phyloP scores from a whole-genome alignment of 64 coral and sea anemone species.

The Astreopora myriophthalma region DNA sequence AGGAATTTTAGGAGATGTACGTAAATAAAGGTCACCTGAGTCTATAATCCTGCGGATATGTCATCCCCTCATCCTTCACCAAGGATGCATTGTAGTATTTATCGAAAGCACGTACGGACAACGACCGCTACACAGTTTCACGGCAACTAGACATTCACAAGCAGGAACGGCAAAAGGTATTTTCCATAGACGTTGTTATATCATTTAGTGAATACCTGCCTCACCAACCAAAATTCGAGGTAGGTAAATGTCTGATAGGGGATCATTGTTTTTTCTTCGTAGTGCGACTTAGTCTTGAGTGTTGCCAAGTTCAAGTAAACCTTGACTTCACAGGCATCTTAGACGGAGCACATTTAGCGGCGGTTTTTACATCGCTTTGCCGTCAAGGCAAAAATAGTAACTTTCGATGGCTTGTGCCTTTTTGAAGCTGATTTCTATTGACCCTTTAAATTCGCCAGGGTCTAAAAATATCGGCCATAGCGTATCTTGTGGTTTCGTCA shows the following conservation, averaged over 20 bases:
- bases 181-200: background rate
- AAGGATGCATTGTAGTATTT: background rate
- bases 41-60: background rate
- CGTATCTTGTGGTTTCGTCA: background rate
- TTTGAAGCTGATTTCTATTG: background rate
- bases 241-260: too few species aligned
- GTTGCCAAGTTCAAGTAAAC: too few species aligned
- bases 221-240: too few species aligned
- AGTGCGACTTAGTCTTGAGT: too few species aligned
- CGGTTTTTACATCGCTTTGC: too few species aligned
- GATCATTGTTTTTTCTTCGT: too few species aligned
- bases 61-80: background rate
- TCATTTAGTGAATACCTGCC: background rate
- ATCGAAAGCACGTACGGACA: background rate
- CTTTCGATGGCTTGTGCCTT: background rate
- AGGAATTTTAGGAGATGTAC: conserved; percentile 26
- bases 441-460: background rate
- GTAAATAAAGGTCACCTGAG: conserved; percentile 16
- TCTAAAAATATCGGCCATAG: background rate
- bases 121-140: background rate
- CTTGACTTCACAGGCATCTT: background rate
- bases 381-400: background rate
- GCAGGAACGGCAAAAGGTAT: background rate
- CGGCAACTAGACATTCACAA: background rate
- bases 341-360: background rate